phyloP scores from a whole-genome alignment of 2,113 vertebrate genomes.

The Glaucomys volans region DNA sequence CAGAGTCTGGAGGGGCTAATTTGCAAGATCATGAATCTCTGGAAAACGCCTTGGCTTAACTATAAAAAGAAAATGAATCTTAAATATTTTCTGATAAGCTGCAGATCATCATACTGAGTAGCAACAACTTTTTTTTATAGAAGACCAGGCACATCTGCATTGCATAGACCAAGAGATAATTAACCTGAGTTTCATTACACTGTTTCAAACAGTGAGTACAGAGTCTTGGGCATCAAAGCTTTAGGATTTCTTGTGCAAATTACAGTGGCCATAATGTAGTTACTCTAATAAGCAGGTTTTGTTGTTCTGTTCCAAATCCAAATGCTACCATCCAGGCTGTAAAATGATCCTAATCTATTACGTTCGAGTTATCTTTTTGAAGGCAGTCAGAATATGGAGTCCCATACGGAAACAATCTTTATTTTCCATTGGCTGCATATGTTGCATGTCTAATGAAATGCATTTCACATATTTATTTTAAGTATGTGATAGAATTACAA shows the following conservation, averaged over 20 bases:
- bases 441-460: slow-evolving; percentile 86
- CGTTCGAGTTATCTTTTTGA: slow-evolving; percentile 87
- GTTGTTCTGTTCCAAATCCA: slow-evolving; percentile 78
- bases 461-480: slow-evolving; percentile 84
- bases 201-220: slow-evolving; percentile 21
- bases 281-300: slow-evolving; percentile 79
- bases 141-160: background rate
- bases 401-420: slow-evolving; percentile 88
- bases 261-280: slow-evolving; percentile 82
- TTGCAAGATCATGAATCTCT: slow-evolving; percentile 34
- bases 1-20: slow-evolving; percentile 27
- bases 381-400: slow-evolving; percentile 76
- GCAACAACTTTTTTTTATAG: background rate
- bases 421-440: slow-evolving; percentile 85
- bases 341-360: slow-evolving; percentile 87
- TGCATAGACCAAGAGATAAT: slow-evolving; percentile 1
- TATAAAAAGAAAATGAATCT: slow-evolving; percentile 75
- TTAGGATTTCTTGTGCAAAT: slow-evolving; percentile 70
- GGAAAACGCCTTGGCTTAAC: slow-evolving; percentile 42
- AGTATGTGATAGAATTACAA: slow-evolving; percentile 87
- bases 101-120: slow-evolving; percentile 30
- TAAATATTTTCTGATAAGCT: slow-evolving; percentile 70
- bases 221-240: slow-evolving; percentile 57
- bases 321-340: slow-evolving; percentile 85
- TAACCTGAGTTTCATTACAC: slow-evolving; percentile 46